Conservation (phyloP, 2,888 invertebrate species). For the Serrognathus titanus region DNA sequence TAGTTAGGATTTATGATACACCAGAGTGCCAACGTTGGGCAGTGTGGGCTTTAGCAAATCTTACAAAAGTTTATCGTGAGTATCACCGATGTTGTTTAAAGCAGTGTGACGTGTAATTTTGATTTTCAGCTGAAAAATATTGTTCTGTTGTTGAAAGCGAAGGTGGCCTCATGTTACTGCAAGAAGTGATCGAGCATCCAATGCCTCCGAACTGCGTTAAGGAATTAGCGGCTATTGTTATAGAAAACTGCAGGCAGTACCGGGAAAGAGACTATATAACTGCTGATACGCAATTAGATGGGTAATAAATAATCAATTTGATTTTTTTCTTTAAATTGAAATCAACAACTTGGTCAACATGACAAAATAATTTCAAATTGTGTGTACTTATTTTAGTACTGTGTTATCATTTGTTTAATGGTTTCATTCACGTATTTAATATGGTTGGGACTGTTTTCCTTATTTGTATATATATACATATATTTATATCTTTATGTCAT, state of each 20-base stretch:
- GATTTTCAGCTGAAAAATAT: constrained; percentile 80
- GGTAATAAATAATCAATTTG: constrained; percentile 5
- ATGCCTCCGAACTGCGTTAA: constrained; percentile 65
- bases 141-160: constrained; percentile 84
- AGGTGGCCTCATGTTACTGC: constrained; percentile 74
- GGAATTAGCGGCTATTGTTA: constrained; percentile 64
- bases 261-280: constrained; percentile 13
- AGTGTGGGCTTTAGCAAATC: constrained; percentile 94
- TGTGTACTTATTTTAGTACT: too few species aligned
- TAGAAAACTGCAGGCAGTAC: constrained; percentile 59
- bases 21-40: constrained; percentile 96
- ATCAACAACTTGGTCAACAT: too few species aligned
- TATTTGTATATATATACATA: too few species aligned
- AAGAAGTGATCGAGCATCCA: constrained; percentile 61
- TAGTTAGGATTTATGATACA: constrained; percentile 79
- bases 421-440: too few species aligned
- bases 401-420: too few species aligned
- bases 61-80: constrained; percentile 90
- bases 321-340: too few species aligned
- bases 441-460: too few species aligned
- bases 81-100: constrained; percentile 35
- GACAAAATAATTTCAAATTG: too few species aligned
- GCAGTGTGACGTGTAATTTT: background rate
- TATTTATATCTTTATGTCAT: too few species aligned
- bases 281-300: constrained; percentile 17